Conservation (phyloP, 1,140 invertebrate species). For the Drosophila triauraria region DNA sequence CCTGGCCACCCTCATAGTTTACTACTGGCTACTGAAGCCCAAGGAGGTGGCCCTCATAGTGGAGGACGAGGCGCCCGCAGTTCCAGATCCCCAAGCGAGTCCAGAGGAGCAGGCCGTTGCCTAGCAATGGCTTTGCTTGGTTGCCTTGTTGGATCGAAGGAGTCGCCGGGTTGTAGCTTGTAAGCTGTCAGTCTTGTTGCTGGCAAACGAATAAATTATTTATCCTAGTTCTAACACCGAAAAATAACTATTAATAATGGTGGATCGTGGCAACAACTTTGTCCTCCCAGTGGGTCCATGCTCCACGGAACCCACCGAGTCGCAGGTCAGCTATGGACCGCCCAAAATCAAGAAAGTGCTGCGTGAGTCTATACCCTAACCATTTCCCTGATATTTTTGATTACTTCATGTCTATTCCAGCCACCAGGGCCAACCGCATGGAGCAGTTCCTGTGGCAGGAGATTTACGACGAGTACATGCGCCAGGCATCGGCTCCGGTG, state of each 20-base stretch:
- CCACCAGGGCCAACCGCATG: constrained; percentile 61
- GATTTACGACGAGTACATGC: constrained; percentile 73
- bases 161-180: constrained; percentile 13
- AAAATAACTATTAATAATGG: constrained; percentile 25
- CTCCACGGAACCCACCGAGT: constrained; percentile 40
- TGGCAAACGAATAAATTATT: constrained; percentile 69
- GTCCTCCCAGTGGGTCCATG: constrained; percentile 50
- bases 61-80: constrained; percentile 47
- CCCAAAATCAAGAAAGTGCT: constrained; percentile 60
- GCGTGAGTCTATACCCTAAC: constrained; percentile 36
- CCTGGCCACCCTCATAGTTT: constrained; percentile 86
- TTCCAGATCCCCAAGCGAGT: neutral
- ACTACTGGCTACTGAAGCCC: constrained; percentile 87
- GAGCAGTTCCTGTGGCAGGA: constrained; percentile 79
- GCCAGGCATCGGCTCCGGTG: constrained; percentile 23
- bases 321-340: constrained; percentile 50
- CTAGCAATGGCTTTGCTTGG: constrained; percentile 21
- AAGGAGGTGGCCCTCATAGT: constrained; percentile 85
- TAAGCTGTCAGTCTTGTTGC: constrained; percentile 30
- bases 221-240: constrained; percentile 39
- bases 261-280: constrained; percentile 32
- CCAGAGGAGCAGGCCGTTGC: constrained; percentile 39
- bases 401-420: constrained; percentile 23
- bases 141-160: constrained; percentile 37
- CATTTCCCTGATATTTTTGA: too few species aligned